Evolutionary conservation across 2,797 vertebrate species (phyloP).

Genomic region (Helarctos malayanus): DNA sequence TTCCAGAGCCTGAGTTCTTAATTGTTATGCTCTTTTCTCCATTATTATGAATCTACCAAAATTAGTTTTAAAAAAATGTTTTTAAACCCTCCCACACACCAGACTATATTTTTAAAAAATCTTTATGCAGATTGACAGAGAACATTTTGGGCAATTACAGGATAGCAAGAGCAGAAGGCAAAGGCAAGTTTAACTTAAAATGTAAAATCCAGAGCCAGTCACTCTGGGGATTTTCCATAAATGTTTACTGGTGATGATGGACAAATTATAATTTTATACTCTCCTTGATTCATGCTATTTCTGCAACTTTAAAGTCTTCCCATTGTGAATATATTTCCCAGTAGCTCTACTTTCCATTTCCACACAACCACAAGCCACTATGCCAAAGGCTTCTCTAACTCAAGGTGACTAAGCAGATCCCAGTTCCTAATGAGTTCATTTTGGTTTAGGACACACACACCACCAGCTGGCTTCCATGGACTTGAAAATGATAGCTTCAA

Average conservation of each 20-base stretch:
- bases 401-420: not conserved
- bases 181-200: not conserved
- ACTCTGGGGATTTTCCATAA: not conserved
- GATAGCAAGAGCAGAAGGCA: not conserved
- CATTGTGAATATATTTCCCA: not conserved
- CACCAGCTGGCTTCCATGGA: not conserved
- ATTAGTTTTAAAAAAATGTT: not conserved
- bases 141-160: not conserved
- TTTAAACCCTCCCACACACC: not conserved
- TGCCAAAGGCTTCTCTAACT: not conserved
- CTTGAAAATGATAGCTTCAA: not conserved
- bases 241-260: not conserved
- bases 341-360: slow-evolving; percentile 58
- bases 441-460: not conserved
- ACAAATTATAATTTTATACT: slow-evolving; percentile 10
- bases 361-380: not conserved
- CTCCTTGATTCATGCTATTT: slow-evolving; percentile 22
- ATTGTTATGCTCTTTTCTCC: not conserved
- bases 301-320: slow-evolving; percentile 14
- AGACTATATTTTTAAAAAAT: not conserved
- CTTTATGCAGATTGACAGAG: not conserved
- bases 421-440: not conserved
- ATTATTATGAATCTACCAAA: not conserved
- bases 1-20: not conserved
- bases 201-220: not conserved